These are phyloP conservation scores for Arge pagana DNA, from an alignment of 2,888 invertebrate species.

Conservation along the genomic window DNA sequence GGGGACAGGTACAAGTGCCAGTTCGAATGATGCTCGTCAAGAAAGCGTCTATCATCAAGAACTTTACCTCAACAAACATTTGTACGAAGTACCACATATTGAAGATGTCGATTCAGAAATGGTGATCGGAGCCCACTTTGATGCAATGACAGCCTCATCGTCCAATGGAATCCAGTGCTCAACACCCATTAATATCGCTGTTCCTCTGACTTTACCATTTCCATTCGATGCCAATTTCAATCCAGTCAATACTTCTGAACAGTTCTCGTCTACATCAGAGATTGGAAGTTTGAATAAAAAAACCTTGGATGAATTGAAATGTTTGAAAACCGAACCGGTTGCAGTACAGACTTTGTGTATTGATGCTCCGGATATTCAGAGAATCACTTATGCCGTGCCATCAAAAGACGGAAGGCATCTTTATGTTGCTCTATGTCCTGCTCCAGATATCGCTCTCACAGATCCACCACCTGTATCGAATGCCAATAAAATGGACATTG, in stretches of 20 bases:
- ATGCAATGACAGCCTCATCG: constrained; percentile 48
- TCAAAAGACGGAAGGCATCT: constrained; percentile 50
- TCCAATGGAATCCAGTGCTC: constrained; percentile 48
- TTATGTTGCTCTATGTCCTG: constrained; percentile 47
- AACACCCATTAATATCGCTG: constrained; percentile 37
- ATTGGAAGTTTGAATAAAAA: constrained; percentile 46
- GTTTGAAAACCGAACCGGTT: constrained; percentile 47
- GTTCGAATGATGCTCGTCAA: constrained; percentile 54
- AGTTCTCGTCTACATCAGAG: constrained; percentile 52
- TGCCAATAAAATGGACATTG: constrained; percentile 53
- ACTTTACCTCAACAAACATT: constrained; percentile 52
- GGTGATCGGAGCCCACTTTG: constrained; percentile 49
- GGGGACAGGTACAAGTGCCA: constrained; percentile 63
- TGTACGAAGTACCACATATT: constrained; percentile 54
- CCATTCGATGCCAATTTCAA: constrained; percentile 51
- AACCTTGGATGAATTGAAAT: constrained; percentile 43
- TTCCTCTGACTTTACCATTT: constrained; percentile 38
- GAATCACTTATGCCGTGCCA: constrained; percentile 45
- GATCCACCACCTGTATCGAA: constrained; percentile 54
- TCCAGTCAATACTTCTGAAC: constrained; percentile 46
- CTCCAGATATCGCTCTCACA: constrained; percentile 38
- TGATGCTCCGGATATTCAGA: constrained; percentile 46
- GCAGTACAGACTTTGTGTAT: constrained; percentile 50
- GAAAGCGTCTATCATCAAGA: constrained; percentile 56
- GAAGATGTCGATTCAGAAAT: constrained; percentile 54